phyloP scores from a whole-genome alignment of 2,113 vertebrate genomes.

The Rynchops niger region DNA sequence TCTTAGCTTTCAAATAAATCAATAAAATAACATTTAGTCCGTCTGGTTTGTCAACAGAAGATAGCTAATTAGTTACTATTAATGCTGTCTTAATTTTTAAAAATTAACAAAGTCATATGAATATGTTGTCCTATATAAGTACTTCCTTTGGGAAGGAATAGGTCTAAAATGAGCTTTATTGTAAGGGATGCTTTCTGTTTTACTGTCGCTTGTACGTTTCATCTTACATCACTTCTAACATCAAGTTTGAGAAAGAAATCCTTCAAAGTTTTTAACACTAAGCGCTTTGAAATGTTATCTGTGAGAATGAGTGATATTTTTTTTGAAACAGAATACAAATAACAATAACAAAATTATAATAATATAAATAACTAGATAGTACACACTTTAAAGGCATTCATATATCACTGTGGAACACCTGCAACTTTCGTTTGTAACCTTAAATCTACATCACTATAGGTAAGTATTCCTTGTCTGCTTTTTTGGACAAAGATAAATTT shows the following conservation, averaged over 20 bases:
- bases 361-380: neutral
- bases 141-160: neutral
- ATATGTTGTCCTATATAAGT: neutral
- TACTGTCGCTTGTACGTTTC: neutral
- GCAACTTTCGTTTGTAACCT: slow-evolving; percentile 10
- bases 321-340: neutral
- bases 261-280: neutral
- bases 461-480: neutral
- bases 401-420: neutral
- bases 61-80: neutral
- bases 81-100: neutral
- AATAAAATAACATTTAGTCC: neutral
- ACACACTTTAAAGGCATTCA: neutral
- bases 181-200: neutral
- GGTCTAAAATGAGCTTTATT: neutral
- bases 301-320: neutral
- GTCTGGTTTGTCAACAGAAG: neutral
- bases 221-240: neutral
- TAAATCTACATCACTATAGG: neutral
- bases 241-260: neutral
- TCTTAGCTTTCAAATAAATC: neutral
- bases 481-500: neutral
- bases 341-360: neutral
- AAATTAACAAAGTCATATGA: neutral
- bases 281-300: neutral